phyloP scores from a whole-genome alignment of 2,888 invertebrate genomes.

The Ceramica pisi region DNA sequence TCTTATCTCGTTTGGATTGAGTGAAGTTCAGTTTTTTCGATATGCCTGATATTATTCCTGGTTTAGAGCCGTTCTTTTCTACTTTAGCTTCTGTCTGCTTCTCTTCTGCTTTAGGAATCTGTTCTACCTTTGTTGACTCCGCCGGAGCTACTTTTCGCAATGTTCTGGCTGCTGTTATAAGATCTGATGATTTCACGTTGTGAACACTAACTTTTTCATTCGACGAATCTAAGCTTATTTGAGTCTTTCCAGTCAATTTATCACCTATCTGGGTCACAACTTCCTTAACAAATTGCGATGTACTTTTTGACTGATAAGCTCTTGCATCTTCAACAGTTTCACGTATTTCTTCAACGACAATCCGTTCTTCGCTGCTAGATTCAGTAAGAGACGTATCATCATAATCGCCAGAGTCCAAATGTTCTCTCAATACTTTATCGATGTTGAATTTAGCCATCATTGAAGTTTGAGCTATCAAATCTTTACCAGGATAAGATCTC shows the following conservation, averaged over 20 bases:
- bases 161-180: slow-evolving; percentile 78
- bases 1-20: slow-evolving; percentile 82
- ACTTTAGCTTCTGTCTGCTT: slow-evolving; percentile 44
- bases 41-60: slow-evolving; percentile 82
- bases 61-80: slow-evolving; percentile 73
- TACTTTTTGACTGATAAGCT: slow-evolving; percentile 75
- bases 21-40: slow-evolving; percentile 83
- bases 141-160: slow-evolving; percentile 74
- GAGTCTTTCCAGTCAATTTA: slow-evolving; percentile 74
- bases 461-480: slow-evolving; percentile 82
- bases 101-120: slow-evolving; percentile 33
- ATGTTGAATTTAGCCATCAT: slow-evolving; percentile 89
- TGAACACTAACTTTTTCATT: slow-evolving; percentile 80
- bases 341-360: slow-evolving; percentile 76
- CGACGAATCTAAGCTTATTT: slow-evolving; percentile 61
- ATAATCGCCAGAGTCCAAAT: slow-evolving; percentile 85
- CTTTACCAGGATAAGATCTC: slow-evolving; percentile 80
- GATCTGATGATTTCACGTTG: slow-evolving; percentile 80
- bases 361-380: slow-evolving; percentile 85
- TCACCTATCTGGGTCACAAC: slow-evolving; percentile 78
- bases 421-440: slow-evolving; percentile 82
- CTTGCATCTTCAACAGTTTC: slow-evolving; percentile 66
- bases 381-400: slow-evolving; percentile 85
- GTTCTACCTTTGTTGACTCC: slow-evolving; percentile 52
- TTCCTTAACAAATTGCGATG: slow-evolving; percentile 78